A percentile compares a stretch with the other conserved stretches of the same genome.
Evolutionary conservation across 2,797 vertebrate genomes (phyloP).

Genomic region (Eutrigla gurnardus): DNA sequence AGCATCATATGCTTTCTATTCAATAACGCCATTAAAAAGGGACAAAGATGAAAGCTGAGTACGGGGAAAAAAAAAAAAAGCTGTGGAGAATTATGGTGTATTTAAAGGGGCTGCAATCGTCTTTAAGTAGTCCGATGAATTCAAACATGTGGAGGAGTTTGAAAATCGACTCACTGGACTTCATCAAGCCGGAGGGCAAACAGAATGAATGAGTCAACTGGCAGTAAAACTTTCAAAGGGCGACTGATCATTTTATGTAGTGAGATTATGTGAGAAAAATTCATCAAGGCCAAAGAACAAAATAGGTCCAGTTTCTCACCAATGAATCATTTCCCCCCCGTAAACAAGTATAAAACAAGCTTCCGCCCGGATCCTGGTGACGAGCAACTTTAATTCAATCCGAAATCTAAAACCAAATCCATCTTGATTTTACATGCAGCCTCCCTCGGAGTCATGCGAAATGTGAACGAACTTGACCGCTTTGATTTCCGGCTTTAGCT

Average conservation of each 20-base stretch:
- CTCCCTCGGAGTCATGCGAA: constrained; percentile 24
- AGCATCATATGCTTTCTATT: constrained; percentile 84
- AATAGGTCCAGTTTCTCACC: constrained; percentile 60
- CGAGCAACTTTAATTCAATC: constrained; percentile 28
- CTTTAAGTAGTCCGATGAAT: constrained; percentile 60
- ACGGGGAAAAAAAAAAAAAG: constrained; percentile 20
- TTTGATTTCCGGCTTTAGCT: constrained; percentile 43
- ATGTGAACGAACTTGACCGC: constrained; percentile 27
- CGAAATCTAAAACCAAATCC: constrained; percentile 35
- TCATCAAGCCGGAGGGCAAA: constrained; percentile 38
- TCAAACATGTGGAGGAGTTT: constrained; percentile 46
- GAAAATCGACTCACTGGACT: constrained; percentile 35
- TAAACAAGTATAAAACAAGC: constrained; percentile 64
- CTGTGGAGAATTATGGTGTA: constrained; percentile 44
- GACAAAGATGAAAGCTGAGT: constrained; percentile 66
- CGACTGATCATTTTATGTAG: constrained; percentile 57
- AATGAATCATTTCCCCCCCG: constrained; percentile 68
- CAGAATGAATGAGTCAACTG: constrained; percentile 55
- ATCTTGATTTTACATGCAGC: constrained; percentile 10
- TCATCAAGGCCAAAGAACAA: constrained; percentile 19
- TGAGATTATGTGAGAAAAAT: constrained; percentile 41
- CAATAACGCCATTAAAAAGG: constrained; percentile 76
- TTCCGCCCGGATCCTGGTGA: constrained; percentile 34
- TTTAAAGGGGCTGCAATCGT: constrained; percentile 37
- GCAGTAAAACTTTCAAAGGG: constrained; percentile 62